Conservation (phyloP, 1,140 invertebrate species). For the Drosophila melanogaster region Release_6_plus_ISO1_MT NT_037436.4:2641501-2642000, state of each 20-base stretch:
- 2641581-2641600: constrained; percentile 26
- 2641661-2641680: constrained; percentile 3
- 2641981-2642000: constrained; percentile 5
- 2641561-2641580: constrained; percentile 67
- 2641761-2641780: constrained; percentile 75
- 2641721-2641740: constrained; percentile 30
- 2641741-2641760: constrained; percentile 57
- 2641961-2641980: constrained; percentile 79
- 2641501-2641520: constrained; percentile 83
- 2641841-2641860: constrained; percentile 62
- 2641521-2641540: constrained; percentile 76
- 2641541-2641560: constrained; percentile 73
- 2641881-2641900: constrained; percentile 45
- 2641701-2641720: not conserved
- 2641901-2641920: constrained; percentile 64
- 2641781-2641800: constrained; percentile 80
- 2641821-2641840: constrained; percentile 77
- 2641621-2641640: constrained; percentile 21
- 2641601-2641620: constrained; percentile 1
- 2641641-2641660: constrained; percentile 8
- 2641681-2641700: constrained; percentile 7
- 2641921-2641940: constrained; percentile 61
- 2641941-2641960: constrained; percentile 77
- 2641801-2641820: constrained; percentile 60
- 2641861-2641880: constrained; percentile 78